These are phyloP conservation scores for Oxytorus armatus DNA, from an alignment of 2,888 invertebrate species.

Conservation along the genomic window DNA sequence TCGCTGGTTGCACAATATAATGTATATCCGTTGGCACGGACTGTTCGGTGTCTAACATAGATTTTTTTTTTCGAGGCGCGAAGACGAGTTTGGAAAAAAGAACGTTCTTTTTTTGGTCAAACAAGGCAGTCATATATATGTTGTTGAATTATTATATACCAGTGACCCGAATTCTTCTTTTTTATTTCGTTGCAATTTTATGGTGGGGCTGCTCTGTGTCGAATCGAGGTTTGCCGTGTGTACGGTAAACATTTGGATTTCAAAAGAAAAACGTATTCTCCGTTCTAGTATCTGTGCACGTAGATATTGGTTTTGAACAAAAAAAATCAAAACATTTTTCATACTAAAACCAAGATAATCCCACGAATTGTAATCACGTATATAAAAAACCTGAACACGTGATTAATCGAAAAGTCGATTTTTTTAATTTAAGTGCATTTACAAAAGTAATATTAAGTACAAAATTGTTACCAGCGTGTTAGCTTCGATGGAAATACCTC, in stretches of 20 bases:
- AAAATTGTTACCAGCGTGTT: too few species aligned
- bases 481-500: too few species aligned
- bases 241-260: constrained; percentile 42
- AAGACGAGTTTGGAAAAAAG: constrained; percentile 24
- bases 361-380: too few species aligned
- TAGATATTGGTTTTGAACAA: too few species aligned
- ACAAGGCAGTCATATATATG: neutral
- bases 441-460: too few species aligned
- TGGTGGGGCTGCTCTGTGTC: constrained; percentile 28
- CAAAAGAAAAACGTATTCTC: too few species aligned
- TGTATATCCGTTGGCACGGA: constrained; percentile 18
- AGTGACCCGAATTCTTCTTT: constrained; percentile 32
- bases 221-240: constrained; percentile 39
- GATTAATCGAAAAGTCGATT: too few species aligned
- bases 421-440: too few species aligned
- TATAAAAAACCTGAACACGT: too few species aligned
- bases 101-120: constrained; percentile 19
- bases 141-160: constrained; percentile 20
- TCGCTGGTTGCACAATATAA: constrained; percentile 22
- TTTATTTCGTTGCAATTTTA: constrained; percentile 45
- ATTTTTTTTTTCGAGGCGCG: constrained; percentile 48
- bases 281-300: too few species aligned
- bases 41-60: constrained; percentile 9
- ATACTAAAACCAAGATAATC: too few species aligned
- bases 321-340: too few species aligned